Conservation (phyloP, 2,888 invertebrate species). For the Epicampocera succincta region DNA sequence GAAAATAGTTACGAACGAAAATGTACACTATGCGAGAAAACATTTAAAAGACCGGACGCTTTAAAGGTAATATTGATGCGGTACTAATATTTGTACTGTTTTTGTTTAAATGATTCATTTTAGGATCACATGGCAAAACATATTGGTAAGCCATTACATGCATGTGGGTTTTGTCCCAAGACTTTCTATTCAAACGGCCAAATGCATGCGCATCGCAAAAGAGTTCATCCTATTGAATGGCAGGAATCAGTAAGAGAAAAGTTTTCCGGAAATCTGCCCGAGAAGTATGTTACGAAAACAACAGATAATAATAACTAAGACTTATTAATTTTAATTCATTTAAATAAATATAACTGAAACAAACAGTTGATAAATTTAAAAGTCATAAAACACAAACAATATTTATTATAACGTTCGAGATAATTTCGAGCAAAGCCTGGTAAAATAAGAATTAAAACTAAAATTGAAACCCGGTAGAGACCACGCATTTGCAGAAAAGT, state of each 20-base stretch:
- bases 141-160: slow-evolving; percentile 79
- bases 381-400: no score
- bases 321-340: background rate
- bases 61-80: background rate
- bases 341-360: background rate
- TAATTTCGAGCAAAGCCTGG: no score
- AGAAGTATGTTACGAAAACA: slow-evolving; percentile 49
- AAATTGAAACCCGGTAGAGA: no score
- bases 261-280: slow-evolving; percentile 59
- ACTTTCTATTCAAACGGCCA: slow-evolving; percentile 80
- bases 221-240: slow-evolving; percentile 80
- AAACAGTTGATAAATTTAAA: background rate
- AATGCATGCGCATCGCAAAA: slow-evolving; percentile 80
- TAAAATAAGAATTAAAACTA: no score
- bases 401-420: no score
- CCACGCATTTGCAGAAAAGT: no score
- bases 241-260: slow-evolving; percentile 70
- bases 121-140: slow-evolving; percentile 81
- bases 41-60: slow-evolving; percentile 77
- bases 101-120: slow-evolving; percentile 16
- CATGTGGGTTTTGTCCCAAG: slow-evolving; percentile 79
- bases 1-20: slow-evolving; percentile 76
- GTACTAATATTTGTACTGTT: background rate
- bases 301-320: slow-evolving; percentile 29
- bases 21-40: slow-evolving; percentile 79